These are phyloP conservation scores for Nemurella pictetii DNA, from an alignment of 2,888 invertebrate species.

Conservation along the genomic window DNA sequence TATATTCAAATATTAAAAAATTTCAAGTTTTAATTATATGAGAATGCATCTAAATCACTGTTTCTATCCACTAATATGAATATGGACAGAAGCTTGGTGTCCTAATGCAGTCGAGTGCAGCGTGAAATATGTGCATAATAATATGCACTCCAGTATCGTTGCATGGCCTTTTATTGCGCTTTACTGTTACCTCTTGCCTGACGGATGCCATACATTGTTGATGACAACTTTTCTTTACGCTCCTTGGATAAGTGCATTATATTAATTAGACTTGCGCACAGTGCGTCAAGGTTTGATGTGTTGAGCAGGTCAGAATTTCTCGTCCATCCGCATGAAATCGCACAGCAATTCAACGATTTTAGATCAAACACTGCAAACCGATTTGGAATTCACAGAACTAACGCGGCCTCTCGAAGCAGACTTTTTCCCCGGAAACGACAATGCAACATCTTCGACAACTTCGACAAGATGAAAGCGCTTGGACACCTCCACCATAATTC, in stretches of 20 bases:
- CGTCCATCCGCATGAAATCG: background rate
- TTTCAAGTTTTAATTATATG: background rate
- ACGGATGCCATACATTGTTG: background rate
- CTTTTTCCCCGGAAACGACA: no score
- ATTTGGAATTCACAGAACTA: no score
- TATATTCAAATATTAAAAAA: background rate
- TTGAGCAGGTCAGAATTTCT: background rate
- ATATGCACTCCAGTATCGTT: background rate
- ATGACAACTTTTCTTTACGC: background rate
- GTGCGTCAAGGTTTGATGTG: background rate
- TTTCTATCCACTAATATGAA: background rate
- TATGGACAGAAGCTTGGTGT: background rate
- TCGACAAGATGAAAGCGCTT: no score
- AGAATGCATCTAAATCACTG: background rate
- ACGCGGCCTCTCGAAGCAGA: no score
- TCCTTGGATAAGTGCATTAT: background rate
- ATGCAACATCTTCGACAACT: no score
- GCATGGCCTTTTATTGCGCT: background rate
- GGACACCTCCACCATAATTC: no score
- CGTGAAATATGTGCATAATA: background rate
- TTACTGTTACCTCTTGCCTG: background rate
- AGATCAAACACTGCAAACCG: no score
- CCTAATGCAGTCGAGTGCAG: background rate
- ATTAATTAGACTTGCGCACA: background rate
- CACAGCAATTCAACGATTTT: background rate